Base-by-base conservation (phyloP, 1,140 invertebrate species). In the Spodoptera frugiperda region DNA sequence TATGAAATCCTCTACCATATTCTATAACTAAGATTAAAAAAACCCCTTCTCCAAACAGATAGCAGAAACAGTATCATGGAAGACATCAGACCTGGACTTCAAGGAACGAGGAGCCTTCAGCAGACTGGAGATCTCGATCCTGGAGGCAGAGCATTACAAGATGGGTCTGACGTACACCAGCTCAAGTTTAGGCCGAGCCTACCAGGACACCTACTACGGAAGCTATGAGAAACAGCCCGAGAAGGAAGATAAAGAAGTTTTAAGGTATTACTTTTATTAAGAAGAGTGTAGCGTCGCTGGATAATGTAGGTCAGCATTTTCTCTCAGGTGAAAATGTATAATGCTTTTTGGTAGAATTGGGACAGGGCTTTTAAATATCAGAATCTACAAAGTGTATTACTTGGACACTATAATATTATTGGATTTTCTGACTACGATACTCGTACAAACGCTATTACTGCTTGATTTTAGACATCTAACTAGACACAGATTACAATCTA, bases 61-160 rank as follows among this genome's bases (percentile, higher is more conserved):
- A 82, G 91, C 89, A 39, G 90, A 93, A 79, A 87, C 89, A 0
- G 76, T 91, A 1, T 86, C 91, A 1, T 89, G 84, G 83, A 78
- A 79, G 15, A 75, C 85, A 15, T 79, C 87, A 25, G 90, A 91
- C 6, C 71, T 86, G 68, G 91, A 92, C 76, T 92, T 92, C 83
- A 91, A 89, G 30, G 91, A 93, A 79, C 87, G 89, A 8, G 86
- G 86, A 0, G 88, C 90, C 6, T 90, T 89, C 76, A 92, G 91
- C 59, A 86, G 87, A 19, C 67, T 93, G 54, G 89, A 90, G 79
- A 82, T 93, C 57, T 84, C 85, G 0, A 80, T 93, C 0, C 71
- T 91, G 12, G 90, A 92, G 70, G 83, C 83, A 1, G 87, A 91
- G 49, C 85, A 87, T 46, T 92, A 89, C 81, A 85, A 85, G 78